Conservation (phyloP, 2,113 vertebrate genomes). For the Trochalopteron elliotii region DNA sequence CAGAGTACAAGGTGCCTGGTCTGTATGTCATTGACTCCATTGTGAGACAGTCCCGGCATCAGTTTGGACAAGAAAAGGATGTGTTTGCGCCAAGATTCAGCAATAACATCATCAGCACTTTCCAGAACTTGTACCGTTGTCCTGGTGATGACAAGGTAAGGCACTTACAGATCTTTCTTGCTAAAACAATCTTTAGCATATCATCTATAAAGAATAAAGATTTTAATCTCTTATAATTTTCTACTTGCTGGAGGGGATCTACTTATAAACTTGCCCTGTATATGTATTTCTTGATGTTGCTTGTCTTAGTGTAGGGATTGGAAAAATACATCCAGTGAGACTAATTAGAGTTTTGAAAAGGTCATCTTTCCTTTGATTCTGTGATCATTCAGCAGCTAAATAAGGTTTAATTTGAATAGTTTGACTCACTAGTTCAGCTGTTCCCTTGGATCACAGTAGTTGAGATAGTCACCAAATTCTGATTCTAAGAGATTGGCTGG, state of each 20-base stretch:
- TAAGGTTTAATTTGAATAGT: not conserved
- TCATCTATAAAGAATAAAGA: not conserved
- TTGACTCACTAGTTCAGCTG: not conserved
- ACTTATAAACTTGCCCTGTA: not conserved
- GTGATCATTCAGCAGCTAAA: not conserved
- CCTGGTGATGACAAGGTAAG: constrained; percentile 96
- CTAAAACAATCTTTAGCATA: not conserved
- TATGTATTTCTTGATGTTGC: not conserved
- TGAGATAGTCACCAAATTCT: not conserved
- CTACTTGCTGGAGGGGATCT: not conserved
- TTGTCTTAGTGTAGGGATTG: not conserved
- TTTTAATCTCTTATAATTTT: not conserved
- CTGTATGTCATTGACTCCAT: constrained; percentile 98
- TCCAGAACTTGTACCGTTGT: constrained; percentile 98
- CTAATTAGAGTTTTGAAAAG: not conserved
- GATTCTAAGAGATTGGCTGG: not conserved
- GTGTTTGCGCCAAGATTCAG: constrained; percentile 98
- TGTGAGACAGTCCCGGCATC: constrained; percentile 96
- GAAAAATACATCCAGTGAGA: not conserved
- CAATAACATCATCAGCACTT: constrained; percentile 97
- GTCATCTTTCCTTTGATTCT: not conserved
- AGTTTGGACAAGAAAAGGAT: constrained; percentile 98
- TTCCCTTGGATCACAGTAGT: not conserved
- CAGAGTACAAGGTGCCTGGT: constrained; percentile 98
- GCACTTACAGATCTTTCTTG: not conserved